These are phyloP conservation scores for Gymnocypris eckloni DNA, from an alignment of 2,797 vertebrate species.

Conservation along the genomic window DNA sequence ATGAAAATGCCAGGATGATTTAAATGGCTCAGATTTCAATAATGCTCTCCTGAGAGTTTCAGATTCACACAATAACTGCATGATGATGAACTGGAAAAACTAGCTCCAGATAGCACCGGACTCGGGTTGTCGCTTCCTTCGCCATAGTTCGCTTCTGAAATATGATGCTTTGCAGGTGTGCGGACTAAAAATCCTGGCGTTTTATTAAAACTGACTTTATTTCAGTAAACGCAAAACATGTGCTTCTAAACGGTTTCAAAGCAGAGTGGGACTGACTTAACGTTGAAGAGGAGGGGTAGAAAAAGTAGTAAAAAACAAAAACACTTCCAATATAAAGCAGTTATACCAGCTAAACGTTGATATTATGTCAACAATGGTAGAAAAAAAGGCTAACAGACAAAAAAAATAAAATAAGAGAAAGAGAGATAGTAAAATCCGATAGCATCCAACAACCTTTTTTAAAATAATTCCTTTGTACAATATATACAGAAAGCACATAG, in stretches of 20 bases:
- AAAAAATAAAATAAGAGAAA: conserved; percentile 65
- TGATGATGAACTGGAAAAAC: conserved; percentile 6
- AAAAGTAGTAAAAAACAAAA: conserved; percentile 48
- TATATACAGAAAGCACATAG: conserved; percentile 80
- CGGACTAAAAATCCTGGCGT: not conserved
- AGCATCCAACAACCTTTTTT: conserved; percentile 82
- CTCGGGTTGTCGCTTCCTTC: too few species aligned
- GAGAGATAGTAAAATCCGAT: conserved; percentile 73
- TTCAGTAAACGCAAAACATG: conserved; percentile 9
- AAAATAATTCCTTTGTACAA: conserved; percentile 87
- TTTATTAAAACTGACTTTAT: conserved; percentile 12
- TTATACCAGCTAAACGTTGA: conserved; percentile 82
- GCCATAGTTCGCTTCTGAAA: not conserved
- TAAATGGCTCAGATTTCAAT: conserved; percentile 18
- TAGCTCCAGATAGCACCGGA: not conserved
- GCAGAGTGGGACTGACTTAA: conserved; percentile 19
- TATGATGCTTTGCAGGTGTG: not conserved
- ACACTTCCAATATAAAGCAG: conserved; percentile 65
- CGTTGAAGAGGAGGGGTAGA: conserved; percentile 4
- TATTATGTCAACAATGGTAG: conserved; percentile 82
- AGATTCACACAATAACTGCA: not conserved
- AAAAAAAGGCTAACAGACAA: conserved; percentile 78
- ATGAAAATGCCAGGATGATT: conserved; percentile 28
- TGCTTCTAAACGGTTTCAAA: conserved; percentile 2
- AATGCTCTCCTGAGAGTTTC: conserved; percentile 47